phyloP scores from a whole-genome alignment of 2,888 invertebrate genomes.

The Lasioglossum oenotherae region DNA sequence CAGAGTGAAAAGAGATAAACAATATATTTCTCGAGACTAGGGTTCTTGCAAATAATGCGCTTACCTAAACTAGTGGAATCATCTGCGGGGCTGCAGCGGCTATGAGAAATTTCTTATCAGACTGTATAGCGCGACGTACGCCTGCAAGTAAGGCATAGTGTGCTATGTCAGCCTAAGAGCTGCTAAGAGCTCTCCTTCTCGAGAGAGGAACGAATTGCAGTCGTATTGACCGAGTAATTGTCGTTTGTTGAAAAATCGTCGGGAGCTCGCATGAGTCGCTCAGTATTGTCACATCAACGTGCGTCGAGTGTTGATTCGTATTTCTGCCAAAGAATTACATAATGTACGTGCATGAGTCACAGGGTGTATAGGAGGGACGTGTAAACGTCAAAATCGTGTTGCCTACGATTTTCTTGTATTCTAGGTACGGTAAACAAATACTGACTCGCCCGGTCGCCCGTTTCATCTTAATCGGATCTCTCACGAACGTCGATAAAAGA shows the following conservation, averaged over 20 bases:
- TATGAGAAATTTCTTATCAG: slow-evolving; percentile 53
- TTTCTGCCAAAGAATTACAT: slow-evolving; percentile 64
- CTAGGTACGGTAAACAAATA: slow-evolving; percentile 56
- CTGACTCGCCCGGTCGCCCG: slow-evolving; percentile 13
- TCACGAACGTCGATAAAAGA: neutral
- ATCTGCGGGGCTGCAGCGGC: slow-evolving; percentile 34
- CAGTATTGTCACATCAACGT: slow-evolving; percentile 33
- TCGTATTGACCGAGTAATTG: slow-evolving; percentile 35
- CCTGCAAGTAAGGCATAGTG: slow-evolving; percentile 52
- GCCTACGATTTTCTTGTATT: slow-evolving; percentile 36
- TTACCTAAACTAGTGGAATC: slow-evolving; percentile 56
- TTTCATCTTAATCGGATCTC: neutral
- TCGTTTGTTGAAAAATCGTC: slow-evolving; percentile 17
- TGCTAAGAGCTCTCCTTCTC: slow-evolving; percentile 13
- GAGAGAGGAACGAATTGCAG: slow-evolving; percentile 33
- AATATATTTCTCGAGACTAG: slow-evolving; percentile 50
- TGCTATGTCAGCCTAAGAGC: slow-evolving; percentile 36
- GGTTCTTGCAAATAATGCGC: slow-evolving; percentile 60
- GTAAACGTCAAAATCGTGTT: slow-evolving; percentile 68
- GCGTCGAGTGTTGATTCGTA: slow-evolving; percentile 44
- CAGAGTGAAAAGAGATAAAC: slow-evolving; percentile 36
- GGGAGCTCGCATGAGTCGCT: slow-evolving; percentile 14
- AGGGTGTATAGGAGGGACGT: slow-evolving; percentile 57
- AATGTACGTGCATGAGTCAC: slow-evolving; percentile 70
- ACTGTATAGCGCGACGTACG: slow-evolving; percentile 49